Base-by-base conservation (phyloP, 2,113 vertebrate genomes). In the Lipotes vexillifer region DNA sequence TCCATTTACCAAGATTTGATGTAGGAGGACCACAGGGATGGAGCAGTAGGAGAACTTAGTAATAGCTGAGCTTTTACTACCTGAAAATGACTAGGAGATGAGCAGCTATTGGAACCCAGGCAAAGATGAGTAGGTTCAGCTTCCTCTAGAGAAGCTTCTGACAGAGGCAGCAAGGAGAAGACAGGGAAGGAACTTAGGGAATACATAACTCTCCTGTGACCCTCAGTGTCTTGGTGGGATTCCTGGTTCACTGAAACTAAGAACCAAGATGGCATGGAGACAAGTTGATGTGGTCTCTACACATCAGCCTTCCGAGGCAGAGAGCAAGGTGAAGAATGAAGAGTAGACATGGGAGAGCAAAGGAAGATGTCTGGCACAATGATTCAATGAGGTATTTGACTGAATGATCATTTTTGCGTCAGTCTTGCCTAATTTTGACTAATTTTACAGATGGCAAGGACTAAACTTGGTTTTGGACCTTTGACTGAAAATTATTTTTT, bases 141-240 rank as follows among this genome's bases (percentile, higher is more conserved):
- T 93, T 61, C 29, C 17, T 10, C 36, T 52, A 23, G 36, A 88
- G 55, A 69, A 86, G 2, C 5, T 92, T 80, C 10, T 20, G 63
- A 11, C 3, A 57, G 18, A 0, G 1, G 25, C 0, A 20, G 20
- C 14, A 8, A 87, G 2, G 8, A 72, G 10, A 46, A 23, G 25
- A 6, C 1, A 46, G 2, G 8, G 14, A 57, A 18, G 29, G 13
- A 13, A 0, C 21, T 3, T 14, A 1, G 11, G 29, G 3, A 69
- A n/a, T 6, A 21, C 8, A 18, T n/a, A 38, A 12, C 23, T 13
- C 15, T 59, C 8, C 59, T 44, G 5, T 66, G 13, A 27, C 1
- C 14, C 68, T 88, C 52, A 12, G 3, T 14, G 17, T 55, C 52
- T 21, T 21, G 1, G 13, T 49, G 10, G 8, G 21, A 92, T 52